A percentile compares a stretch with the other conserved stretches of the same genome.
phyloP scores from a whole-genome alignment of 2,113 vertebrate genomes.

The Actenoides lindsayi region DNA sequence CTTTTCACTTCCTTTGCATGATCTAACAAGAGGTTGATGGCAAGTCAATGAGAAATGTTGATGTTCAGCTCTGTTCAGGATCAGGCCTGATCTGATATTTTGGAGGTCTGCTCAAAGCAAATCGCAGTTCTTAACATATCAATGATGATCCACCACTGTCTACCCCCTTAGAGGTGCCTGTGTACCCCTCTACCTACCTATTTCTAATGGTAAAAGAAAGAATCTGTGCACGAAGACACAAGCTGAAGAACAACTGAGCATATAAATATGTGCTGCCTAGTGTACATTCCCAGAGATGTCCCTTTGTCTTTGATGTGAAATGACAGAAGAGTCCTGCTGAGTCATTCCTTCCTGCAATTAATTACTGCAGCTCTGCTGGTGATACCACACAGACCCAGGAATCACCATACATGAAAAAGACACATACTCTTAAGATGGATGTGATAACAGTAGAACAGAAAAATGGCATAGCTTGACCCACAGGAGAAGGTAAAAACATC shows the following conservation, averaged over 20 bases:
- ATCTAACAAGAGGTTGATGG: neutral
- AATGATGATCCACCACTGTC: neutral
- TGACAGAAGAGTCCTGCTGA: neutral
- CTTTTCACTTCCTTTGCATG: neutral
- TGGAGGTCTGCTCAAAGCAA: neutral
- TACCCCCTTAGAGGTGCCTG: neutral
- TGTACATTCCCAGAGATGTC: neutral
- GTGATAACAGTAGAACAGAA: neutral
- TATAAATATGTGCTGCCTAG: neutral
- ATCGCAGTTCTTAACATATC: neutral
- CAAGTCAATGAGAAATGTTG: neutral
- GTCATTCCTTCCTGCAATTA: neutral
- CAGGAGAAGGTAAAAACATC: accelerated
- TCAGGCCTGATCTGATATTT: neutral
- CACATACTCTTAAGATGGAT: neutral
- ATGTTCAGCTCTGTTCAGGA: neutral
- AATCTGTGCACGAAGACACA: neutral
- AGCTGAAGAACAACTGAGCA: neutral
- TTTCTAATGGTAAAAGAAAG: neutral
- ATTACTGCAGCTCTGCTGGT: neutral
- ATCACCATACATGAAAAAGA: neutral
- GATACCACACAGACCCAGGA: neutral
- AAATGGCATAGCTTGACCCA: neutral
- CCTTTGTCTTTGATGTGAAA: neutral
- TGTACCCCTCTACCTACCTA: neutral